Evolutionary conservation across 2,113 vertebrate genomes (phyloP).

Genomic region (Pardalotus punctatus): DNA sequence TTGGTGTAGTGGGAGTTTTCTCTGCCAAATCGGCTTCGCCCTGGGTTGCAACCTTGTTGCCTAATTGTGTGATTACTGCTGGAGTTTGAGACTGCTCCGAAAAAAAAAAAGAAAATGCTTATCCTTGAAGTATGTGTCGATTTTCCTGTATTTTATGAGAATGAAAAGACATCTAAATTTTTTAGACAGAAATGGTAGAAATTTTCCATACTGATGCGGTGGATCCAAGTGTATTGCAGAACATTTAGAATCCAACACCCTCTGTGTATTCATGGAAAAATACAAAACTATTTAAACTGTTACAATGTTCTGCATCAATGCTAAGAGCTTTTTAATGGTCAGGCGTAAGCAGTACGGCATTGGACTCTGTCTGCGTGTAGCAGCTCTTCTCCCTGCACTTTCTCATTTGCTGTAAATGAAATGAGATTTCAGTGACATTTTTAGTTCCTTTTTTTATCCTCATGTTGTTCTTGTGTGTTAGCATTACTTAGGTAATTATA

Average conservation of each 20-base stretch:
- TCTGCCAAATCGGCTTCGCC: fast-evolving
- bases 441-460: neutral
- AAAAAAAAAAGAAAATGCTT: neutral
- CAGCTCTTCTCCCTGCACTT: neutral
- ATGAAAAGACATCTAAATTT: neutral
- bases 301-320: neutral
- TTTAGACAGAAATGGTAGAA: neutral
- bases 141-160: neutral
- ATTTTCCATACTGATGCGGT: neutral
- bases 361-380: neutral
- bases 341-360: fast-evolving
- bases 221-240: neutral
- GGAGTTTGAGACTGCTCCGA: neutral
- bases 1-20: neutral
- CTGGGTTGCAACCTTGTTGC: neutral
- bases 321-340: neutral
- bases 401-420: neutral
- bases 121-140: neutral
- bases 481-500: constrained; percentile 30
- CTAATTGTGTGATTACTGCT: neutral
- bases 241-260: neutral
- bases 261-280: neutral
- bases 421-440: neutral
- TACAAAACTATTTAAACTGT: neutral
- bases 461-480: neutral